Percentiles rank a stretch among this genome's conserved stretches.
phyloP scores from a whole-genome alignment of 2,113 vertebrate genomes.

The Atherinomorus stipes region DNA sequence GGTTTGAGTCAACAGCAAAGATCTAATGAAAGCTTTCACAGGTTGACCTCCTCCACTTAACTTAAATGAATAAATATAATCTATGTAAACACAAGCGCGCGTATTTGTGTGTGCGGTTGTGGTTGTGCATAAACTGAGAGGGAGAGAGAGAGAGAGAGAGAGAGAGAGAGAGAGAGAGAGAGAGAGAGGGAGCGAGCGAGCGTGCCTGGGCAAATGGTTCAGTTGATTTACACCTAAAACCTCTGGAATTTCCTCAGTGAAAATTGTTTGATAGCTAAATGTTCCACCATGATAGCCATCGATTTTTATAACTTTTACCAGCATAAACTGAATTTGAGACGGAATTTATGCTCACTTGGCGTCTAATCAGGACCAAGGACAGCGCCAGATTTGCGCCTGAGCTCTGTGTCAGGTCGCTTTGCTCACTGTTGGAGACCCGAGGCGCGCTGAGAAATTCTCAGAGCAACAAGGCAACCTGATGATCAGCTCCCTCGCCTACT shows the following conservation, averaged over 20 bases:
- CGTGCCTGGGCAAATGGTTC: background rate
- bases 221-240: background rate
- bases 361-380: conserved; percentile 48
- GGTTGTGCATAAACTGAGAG: background rate
- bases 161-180: background rate
- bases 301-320: background rate
- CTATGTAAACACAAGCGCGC: no score
- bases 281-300: background rate
- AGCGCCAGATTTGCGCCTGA: conserved; percentile 37
- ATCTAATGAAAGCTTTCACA: background rate
- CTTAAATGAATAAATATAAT: no score
- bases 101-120: background rate
- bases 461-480: background rate
- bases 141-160: background rate
- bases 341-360: background rate
- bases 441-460: conserved; percentile 25
- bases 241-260: background rate
- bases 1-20: background rate
- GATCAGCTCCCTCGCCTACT: conserved; percentile 12
- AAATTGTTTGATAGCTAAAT: background rate
- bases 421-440: conserved; percentile 5
- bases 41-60: background rate
- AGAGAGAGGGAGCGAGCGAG: background rate
- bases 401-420: conserved; percentile 41
- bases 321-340: background rate